Base-by-base conservation (phyloP, 2,888 invertebrate genomes). In the Ectropis crepuscularia region DNA sequence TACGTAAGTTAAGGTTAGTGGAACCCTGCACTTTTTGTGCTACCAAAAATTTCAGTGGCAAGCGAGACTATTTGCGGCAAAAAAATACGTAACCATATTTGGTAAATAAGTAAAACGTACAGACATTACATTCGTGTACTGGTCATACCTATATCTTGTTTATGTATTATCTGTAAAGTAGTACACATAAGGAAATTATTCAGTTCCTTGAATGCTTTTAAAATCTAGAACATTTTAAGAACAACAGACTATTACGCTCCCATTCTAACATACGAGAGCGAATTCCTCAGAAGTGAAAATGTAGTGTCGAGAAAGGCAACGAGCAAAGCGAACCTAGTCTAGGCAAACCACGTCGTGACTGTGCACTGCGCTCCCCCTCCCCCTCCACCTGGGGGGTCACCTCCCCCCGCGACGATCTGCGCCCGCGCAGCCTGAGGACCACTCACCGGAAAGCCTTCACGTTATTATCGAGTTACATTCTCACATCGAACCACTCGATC, bases 321-420 rank as follows among this genome's bases (percentile, higher is more conserved):
- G 68, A 66, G 70, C 71, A 70, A 63, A 72, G 66, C 66, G 46
- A 72, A 73, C 72, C 82, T 83, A 88, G 84, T 85, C 89, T 89
- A 89, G 90, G 87, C 86, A 84, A 88, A 88, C 88, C 86, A 85
- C 88, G 82, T 90, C 89, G 90, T 90, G 90, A 88, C 81, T 79
- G 82, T 76, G 77, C 74, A 69, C 75, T 65, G 64, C 57, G 61
- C 43, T 65, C 70, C 72, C 71, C 71, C 65, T 65, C 69, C 63
- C 70, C 70, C 70, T 68, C 71, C 68, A 70, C 70, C 67, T 65
- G 54, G 11, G 53, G 66, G 70, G 63, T 61, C 70, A 62, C 73
- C 57, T 60, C 67, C 74, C 65, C 62, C 67, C 70, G 73, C 75
- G 70, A 72, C 74, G 70, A 28, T 28, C 67, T 73, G 71, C 75